Percentiles rank a stretch among this genome's conserved stretches.
phyloP scores from a whole-genome alignment of 2,888 invertebrate species.

The Drosophila niveifrons region DNA sequence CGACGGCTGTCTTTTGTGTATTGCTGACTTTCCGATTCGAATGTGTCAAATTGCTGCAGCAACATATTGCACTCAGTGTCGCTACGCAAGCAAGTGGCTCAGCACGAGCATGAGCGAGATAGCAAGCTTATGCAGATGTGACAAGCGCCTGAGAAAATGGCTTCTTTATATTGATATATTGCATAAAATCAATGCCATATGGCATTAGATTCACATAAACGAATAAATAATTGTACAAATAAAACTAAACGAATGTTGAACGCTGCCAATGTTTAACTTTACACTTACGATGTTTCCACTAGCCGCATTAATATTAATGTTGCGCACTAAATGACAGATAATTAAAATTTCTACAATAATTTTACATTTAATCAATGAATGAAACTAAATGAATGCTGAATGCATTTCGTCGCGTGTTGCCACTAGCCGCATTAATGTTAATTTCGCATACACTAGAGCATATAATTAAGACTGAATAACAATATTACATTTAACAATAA shows the following conservation, averaged over 20 bases:
- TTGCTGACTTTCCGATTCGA: constrained; percentile 70
- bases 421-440: no score
- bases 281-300: background rate
- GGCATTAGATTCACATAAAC: constrained; percentile 44
- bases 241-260: background rate
- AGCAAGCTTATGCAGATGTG: constrained; percentile 70
- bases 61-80: constrained; percentile 67
- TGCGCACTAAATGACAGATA: no score
- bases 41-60: constrained; percentile 77
- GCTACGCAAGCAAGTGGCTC: constrained; percentile 38
- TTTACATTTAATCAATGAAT: background rate
- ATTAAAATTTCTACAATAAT: no score
- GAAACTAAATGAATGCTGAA: no score
- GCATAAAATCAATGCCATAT: constrained; percentile 70
- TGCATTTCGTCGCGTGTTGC: no score
- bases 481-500: no score
- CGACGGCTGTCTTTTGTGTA: constrained; percentile 40
- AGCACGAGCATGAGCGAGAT: constrained; percentile 13
- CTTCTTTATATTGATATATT: constrained; percentile 77
- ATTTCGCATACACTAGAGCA: no score
- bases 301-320: background rate
- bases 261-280: background rate
- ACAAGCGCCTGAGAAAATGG: constrained; percentile 71
- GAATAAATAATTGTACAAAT: constrained; percentile 3
- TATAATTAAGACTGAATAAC: no score